Evolutionary conservation across 2,797 vertebrate species (phyloP).

Genomic region (Mionectes olivaceus): DNA sequence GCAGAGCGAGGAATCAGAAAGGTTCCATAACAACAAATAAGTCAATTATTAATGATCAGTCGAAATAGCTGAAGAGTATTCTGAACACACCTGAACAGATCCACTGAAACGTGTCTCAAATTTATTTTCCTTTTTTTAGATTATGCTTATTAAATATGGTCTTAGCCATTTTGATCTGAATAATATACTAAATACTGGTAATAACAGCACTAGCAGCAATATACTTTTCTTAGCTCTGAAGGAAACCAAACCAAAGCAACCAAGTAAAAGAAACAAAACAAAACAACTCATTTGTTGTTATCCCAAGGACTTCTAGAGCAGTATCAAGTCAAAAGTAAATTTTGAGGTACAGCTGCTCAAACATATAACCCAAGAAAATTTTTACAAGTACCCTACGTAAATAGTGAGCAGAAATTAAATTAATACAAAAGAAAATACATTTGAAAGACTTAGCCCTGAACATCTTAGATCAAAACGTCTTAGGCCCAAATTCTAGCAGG

Average conservation of each 20-base stretch:
- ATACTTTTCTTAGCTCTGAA: background rate
- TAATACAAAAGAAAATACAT: background rate
- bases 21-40: background rate
- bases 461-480: background rate
- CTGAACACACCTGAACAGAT: background rate
- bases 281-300: background rate
- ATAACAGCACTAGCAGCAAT: background rate
- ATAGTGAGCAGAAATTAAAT: fast-evolving
- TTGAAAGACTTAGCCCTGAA: background rate
- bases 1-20: background rate
- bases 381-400: background rate
- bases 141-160: background rate
- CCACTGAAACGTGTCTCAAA: background rate
- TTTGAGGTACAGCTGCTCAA: background rate
- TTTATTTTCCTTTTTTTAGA: background rate
- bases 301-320: background rate
- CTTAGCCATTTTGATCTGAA: background rate
- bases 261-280: background rate
- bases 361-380: background rate
- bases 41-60: background rate
- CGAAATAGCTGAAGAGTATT: background rate
- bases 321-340: background rate
- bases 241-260: background rate
- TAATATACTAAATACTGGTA: background rate
- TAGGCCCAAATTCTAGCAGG: background rate